These are phyloP conservation scores for Drosophila siamana DNA, from an alignment of 2,888 invertebrate species.

Conservation along the genomic window DNA sequence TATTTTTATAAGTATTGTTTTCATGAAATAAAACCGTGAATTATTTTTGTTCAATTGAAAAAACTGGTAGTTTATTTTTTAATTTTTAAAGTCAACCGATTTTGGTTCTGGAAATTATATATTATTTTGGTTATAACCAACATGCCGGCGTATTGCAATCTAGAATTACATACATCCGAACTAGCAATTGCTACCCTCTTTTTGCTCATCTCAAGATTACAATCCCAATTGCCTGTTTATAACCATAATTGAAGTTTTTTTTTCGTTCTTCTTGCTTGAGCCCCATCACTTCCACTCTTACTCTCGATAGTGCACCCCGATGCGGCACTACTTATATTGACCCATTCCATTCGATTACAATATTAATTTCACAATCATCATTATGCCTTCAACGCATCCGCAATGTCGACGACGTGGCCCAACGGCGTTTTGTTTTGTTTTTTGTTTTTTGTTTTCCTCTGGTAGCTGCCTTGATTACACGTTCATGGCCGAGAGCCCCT, in stretches of 20 bases:
- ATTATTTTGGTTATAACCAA: background rate
- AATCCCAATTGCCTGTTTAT: slow-evolving; percentile 6
- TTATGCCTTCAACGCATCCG: slow-evolving; percentile 39
- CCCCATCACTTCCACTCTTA: background rate
- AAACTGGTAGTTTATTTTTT: no score
- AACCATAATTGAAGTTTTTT: slow-evolving; percentile 6
- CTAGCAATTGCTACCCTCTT: background rate
- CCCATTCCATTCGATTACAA: slow-evolving; percentile 32
- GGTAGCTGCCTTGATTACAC: slow-evolving; percentile 53
- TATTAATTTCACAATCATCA: slow-evolving; percentile 72
- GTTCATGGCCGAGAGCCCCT: slow-evolving; percentile 28
- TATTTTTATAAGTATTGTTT: no score
- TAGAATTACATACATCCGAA: background rate
- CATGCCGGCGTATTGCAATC: background rate
- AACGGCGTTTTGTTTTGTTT: slow-evolving; percentile 13
- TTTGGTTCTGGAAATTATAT: background rate
- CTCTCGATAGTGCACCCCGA: background rate
- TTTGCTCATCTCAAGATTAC: background rate
- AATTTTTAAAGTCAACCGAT: background rate
- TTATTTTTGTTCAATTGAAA: background rate
- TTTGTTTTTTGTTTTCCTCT: slow-evolving; percentile 4
- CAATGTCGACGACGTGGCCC: slow-evolving; percentile 5
- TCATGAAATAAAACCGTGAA: no score
- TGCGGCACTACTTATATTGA: slow-evolving; percentile 4
- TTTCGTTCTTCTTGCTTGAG: background rate